phyloP scores from a whole-genome alignment of 2,113 vertebrate genomes.

The Semnornis frantzii region DNA sequence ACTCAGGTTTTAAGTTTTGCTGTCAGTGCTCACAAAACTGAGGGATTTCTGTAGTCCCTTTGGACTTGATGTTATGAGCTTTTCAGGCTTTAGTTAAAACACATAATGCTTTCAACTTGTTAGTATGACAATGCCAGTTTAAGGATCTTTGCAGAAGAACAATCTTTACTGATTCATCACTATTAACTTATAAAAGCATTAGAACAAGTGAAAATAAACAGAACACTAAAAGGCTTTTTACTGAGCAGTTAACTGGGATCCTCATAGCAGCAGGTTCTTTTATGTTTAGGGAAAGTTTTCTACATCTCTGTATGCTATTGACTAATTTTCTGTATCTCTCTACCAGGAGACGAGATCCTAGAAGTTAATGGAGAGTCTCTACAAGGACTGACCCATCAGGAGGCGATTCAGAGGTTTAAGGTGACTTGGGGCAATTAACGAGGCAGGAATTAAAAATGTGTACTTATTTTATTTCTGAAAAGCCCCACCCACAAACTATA shows the following conservation, averaged over 20 bases:
- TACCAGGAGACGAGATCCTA: constrained; percentile 91
- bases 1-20: neutral
- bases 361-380: constrained; percentile 96
- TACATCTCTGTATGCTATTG: neutral
- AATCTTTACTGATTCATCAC: neutral
- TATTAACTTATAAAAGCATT: constrained; percentile 1
- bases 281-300: neutral
- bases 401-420: constrained; percentile 97
- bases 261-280: neutral
- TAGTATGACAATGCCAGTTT: neutral
- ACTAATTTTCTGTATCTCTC: constrained; percentile 48
- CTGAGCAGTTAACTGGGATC: neutral
- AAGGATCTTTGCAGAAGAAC: neutral
- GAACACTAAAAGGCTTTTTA: constrained; percentile 15
- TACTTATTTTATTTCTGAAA: no score
- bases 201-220: constrained; percentile 14
- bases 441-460: no score
- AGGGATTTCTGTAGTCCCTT: neutral
- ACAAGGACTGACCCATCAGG: constrained; percentile 93
- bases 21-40: neutral
- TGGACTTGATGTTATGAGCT: neutral
- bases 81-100: constrained; percentile 15
- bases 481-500: no score
- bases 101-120: neutral
- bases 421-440: no score